These are phyloP conservation scores for Pardalotus punctatus DNA, from an alignment of 2,113 vertebrate species.

Conservation along the genomic window DNA sequence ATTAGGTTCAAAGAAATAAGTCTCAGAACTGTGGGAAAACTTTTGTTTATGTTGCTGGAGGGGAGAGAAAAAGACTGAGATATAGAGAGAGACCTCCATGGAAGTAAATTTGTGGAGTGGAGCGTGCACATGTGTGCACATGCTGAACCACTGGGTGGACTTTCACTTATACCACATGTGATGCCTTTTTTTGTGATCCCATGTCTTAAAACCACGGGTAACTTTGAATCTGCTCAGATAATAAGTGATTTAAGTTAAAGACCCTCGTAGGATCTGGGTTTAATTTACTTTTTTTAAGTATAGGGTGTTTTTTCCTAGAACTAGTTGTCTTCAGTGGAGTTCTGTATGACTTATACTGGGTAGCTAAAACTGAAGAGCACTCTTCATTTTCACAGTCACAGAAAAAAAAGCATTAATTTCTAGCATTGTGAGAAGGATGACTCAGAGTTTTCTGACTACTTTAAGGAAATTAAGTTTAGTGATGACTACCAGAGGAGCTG, in stretches of 20 bases:
- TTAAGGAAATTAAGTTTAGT: not conserved
- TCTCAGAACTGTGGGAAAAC: slow-evolving; percentile 63
- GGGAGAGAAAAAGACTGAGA: not conserved
- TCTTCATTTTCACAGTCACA: not conserved
- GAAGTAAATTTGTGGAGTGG: not conserved
- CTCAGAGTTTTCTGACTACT: not conserved
- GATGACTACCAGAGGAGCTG: not conserved
- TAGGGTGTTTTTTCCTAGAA: not conserved
- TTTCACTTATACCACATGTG: not conserved
- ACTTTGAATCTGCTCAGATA: not conserved
- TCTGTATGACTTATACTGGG: not conserved
- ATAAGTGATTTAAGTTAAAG: not conserved
- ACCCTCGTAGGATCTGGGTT: not conserved
- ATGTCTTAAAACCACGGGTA: not conserved
- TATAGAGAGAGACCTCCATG: slow-evolving; percentile 37
- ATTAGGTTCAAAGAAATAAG: slow-evolving; percentile 60
- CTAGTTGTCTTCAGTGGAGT: not conserved
- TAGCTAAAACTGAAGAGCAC: not conserved
- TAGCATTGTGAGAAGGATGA: not conserved
- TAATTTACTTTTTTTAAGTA: not conserved
- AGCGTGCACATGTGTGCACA: not conserved
- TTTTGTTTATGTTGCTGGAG: slow-evolving; percentile 45
- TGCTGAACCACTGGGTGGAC: not conserved
- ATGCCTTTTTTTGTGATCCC: not conserved
- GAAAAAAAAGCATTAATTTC: not conserved